Conservation (phyloP, 2,888 invertebrate genomes). For the Acronicta psi region DNA sequence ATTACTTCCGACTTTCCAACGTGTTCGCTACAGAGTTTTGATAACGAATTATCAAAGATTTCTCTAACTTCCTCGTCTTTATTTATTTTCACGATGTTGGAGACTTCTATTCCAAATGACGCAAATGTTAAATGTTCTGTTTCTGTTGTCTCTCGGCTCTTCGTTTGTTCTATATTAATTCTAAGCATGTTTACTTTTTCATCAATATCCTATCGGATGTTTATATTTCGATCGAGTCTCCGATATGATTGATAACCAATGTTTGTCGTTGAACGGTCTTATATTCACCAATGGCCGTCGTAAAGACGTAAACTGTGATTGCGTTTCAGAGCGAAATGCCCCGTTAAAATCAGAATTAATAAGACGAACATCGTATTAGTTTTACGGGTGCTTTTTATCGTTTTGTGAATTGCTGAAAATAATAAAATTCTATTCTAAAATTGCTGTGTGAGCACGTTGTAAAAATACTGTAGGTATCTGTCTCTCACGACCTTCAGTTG, state of each 20-base stretch:
- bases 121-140: constrained; percentile 22
- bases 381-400: constrained; percentile 10
- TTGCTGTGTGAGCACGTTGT: constrained; percentile 9
- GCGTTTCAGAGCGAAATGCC: constrained; percentile 7
- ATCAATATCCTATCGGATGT: constrained; percentile 38
- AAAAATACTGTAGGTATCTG: constrained; percentile 10
- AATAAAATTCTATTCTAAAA: constrained; percentile 10
- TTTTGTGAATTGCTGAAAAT: constrained; percentile 15
- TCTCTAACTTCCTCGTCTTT: constrained; percentile 5
- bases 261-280: constrained; percentile 11
- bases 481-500: constrained; percentile 36
- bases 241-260: constrained; percentile 29
- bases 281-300: constrained; percentile 10
- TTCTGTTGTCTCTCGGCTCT: constrained; percentile 31
- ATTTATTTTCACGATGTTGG: constrained; percentile 12
- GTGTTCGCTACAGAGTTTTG: not conserved
- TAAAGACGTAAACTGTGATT: constrained; percentile 9
- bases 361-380: constrained; percentile 14
- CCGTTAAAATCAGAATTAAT: constrained; percentile 20
- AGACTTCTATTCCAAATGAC: constrained; percentile 7
- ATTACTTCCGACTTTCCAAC: not conserved
- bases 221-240: constrained; percentile 27
- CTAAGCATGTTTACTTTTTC: constrained; percentile 20
- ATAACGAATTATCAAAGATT: not conserved
- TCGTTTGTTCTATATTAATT: constrained; percentile 9